These are phyloP conservation scores for Acipenser oxyrinchus DNA, from an alignment of 2,797 vertebrate species.

Conservation along the genomic window DNA sequence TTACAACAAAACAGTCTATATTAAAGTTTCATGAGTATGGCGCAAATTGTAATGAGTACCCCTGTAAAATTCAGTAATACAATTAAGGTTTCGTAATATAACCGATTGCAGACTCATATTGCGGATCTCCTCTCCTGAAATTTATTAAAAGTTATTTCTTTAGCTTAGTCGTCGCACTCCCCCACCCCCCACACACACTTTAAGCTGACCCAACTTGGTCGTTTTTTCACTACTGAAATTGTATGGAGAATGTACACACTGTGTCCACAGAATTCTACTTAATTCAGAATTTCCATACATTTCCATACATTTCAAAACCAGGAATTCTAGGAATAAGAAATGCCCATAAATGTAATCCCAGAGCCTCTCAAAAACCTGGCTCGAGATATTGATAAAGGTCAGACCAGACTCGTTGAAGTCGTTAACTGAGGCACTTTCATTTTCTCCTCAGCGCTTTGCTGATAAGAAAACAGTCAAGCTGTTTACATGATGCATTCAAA, in stretches of 20 bases:
- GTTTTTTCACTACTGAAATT: no score
- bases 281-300: constrained; percentile 25
- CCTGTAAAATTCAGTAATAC: constrained; percentile 29
- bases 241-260: no score
- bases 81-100: constrained; percentile 52
- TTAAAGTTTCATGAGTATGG: neutral
- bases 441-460: constrained; percentile 55
- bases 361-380: constrained; percentile 70
- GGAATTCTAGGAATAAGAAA: constrained; percentile 58
- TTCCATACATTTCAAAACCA: constrained; percentile 51
- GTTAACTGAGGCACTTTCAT: constrained; percentile 41
- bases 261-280: constrained; percentile 19
- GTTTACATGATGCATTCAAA: constrained; percentile 75
- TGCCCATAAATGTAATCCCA: constrained; percentile 59
- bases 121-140: constrained; percentile 42
- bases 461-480: constrained; percentile 74
- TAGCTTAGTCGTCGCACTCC: no score
- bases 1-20: neutral
- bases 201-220: no score
- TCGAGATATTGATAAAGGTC: constrained; percentile 43
- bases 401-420: constrained; percentile 46
- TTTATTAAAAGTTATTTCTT: neutral
- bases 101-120: constrained; percentile 58
- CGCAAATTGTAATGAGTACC: neutral
- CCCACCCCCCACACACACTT: no score